These are phyloP conservation scores for Sisor rabdophorus DNA, from an alignment of 2,113 vertebrate genomes.

Conservation along the genomic window DNA sequence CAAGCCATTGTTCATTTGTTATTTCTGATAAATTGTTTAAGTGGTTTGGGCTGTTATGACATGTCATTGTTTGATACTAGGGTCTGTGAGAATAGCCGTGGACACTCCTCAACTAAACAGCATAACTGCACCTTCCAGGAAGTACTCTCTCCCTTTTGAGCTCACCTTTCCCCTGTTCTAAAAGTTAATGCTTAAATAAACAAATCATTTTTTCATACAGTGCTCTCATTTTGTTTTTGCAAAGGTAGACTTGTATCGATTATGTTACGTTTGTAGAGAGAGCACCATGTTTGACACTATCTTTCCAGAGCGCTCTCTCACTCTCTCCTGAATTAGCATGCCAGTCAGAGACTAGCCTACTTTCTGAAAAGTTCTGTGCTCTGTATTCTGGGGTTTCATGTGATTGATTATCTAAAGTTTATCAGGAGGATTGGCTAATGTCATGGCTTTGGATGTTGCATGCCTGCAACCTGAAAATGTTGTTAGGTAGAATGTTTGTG, in stretches of 20 bases:
- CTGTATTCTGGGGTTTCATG: background rate
- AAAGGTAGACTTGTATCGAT: background rate
- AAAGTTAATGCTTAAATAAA: slow-evolving; percentile 11
- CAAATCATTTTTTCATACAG: background rate
- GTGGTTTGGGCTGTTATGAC: background rate
- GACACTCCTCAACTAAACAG: background rate
- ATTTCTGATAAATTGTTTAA: background rate
- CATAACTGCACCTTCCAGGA: background rate
- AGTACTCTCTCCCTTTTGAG: slow-evolving; percentile 7
- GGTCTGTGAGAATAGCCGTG: background rate
- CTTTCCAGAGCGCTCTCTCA: background rate
- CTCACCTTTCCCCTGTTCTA: background rate
- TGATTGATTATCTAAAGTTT: background rate
- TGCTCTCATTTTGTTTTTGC: background rate
- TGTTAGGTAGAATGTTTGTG: background rate
- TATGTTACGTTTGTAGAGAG: background rate
- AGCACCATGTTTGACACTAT: background rate
- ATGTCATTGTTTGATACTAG: too few relatives aligned
- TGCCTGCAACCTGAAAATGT: background rate
- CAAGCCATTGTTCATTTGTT: background rate
- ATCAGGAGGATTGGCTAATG: background rate
- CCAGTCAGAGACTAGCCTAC: slow-evolving; percentile 17
- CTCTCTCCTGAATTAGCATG: slow-evolving; percentile 20
- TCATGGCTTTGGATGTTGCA: background rate
- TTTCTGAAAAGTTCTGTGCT: background rate